Evolutionary conservation across 2,888 invertebrate genomes (phyloP).

Genomic region (Drosophila mimetica): DNA sequence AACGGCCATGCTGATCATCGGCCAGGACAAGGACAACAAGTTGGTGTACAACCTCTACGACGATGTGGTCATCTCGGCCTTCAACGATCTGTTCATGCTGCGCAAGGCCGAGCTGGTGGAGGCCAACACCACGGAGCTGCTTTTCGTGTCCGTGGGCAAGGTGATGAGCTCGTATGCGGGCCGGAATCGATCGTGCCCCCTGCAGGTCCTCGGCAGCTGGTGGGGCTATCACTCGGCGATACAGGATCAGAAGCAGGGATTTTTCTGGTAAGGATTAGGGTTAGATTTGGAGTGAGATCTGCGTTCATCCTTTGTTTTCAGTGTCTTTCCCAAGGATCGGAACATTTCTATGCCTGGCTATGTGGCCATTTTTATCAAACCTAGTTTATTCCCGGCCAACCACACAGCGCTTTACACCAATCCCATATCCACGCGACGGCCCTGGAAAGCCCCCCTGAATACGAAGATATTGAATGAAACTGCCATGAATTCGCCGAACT

Average conservation of each 20-base stretch:
- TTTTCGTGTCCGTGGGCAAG: conserved; percentile 57
- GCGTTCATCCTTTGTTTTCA: conserved; percentile 15
- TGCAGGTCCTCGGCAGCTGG: conserved; percentile 57
- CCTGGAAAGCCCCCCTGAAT: conserved; percentile 43
- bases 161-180: conserved; percentile 48
- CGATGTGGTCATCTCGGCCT: conserved; percentile 60
- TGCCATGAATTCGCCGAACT: neutral
- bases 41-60: conserved; percentile 66
- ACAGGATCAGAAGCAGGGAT: neutral
- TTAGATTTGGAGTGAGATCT: neutral
- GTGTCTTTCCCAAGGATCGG: conserved; percentile 62
- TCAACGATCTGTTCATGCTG: conserved; percentile 66
- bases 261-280: conserved; percentile 35
- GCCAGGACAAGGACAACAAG: conserved; percentile 54
- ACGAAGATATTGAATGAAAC: neutral
- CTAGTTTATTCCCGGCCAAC: conserved; percentile 52
- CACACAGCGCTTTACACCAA: conserved; percentile 54
- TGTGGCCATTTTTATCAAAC: conserved; percentile 63
- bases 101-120: conserved; percentile 61
- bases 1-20: conserved; percentile 59
- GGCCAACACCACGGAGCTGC: conserved; percentile 63
- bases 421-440: conserved; percentile 57
- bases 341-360: conserved; percentile 50
- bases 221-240: conserved; percentile 41
- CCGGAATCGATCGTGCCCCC: conserved; percentile 53